These are phyloP conservation scores for Philereme transversata DNA, from an alignment of 2,888 invertebrate species.

Conservation along the genomic window DNA sequence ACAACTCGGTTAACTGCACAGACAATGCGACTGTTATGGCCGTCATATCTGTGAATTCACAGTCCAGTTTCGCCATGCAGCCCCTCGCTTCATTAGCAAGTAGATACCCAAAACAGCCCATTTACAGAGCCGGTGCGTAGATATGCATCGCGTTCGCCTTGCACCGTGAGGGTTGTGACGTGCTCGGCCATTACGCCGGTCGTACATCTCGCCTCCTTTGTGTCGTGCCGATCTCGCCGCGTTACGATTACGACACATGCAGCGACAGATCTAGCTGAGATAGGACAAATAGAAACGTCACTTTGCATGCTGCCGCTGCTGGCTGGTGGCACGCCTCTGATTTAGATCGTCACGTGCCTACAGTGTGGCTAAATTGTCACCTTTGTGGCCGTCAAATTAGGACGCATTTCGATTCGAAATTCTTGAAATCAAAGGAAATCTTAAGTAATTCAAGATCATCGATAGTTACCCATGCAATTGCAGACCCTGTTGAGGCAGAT, in stretches of 20 bases:
- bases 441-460: constrained; percentile 70
- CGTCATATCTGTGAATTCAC: constrained; percentile 74
- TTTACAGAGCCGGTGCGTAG: constrained; percentile 78
- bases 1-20: constrained; percentile 57
- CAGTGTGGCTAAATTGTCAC: constrained; percentile 67
- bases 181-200: constrained; percentile 73
- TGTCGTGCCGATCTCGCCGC: constrained; percentile 74
- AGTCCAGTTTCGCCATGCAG: constrained; percentile 71
- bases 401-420: constrained; percentile 41
- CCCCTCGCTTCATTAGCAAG: constrained; percentile 78
- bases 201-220: constrained; percentile 80
- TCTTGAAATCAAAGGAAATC: constrained; percentile 47
- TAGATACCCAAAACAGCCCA: constrained; percentile 81
- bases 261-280: constrained; percentile 77
- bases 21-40: constrained; percentile 66
- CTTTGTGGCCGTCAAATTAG: constrained; percentile 51
- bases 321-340: constrained; percentile 62
- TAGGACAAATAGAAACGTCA: constrained; percentile 81
- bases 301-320: constrained; percentile 73
- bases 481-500: constrained; percentile 67
- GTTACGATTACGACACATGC: constrained; percentile 77
- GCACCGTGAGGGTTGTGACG: constrained; percentile 72
- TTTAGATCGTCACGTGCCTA: constrained; percentile 63
- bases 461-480: constrained; percentile 61
- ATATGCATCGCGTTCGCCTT: constrained; percentile 77